phyloP scores from a whole-genome alignment of 2,888 invertebrate species.

The Agonopterix heracliana region DNA sequence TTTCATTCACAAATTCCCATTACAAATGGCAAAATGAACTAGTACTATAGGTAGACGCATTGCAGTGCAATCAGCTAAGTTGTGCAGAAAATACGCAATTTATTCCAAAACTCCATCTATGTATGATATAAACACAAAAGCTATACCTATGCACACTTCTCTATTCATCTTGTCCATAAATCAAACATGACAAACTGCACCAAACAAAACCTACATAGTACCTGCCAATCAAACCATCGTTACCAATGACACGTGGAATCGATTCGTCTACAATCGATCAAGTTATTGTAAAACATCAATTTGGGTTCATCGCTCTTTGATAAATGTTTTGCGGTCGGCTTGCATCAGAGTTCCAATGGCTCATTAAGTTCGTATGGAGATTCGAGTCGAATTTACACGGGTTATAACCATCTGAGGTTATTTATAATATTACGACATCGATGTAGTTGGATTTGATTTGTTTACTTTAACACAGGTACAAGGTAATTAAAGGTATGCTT shows the following conservation, averaged over 20 bases:
- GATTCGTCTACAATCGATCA: slow-evolving; percentile 54
- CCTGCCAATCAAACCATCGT: slow-evolving; percentile 35
- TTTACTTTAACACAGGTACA: no score
- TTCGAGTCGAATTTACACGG: background rate
- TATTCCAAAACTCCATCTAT: no score
- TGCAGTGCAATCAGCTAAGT: no score
- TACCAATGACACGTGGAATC: slow-evolving; percentile 35
- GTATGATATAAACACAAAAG: no score
- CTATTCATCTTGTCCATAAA: no score
- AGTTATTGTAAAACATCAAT: slow-evolving; percentile 21
- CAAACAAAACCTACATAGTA: slow-evolving; percentile 13
- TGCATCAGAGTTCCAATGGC: slow-evolving; percentile 17
- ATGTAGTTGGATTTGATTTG: background rate
- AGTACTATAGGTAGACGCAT: no score
- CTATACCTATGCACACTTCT: no score
- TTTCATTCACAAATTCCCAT: no score
- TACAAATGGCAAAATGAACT: no score
- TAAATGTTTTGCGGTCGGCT: slow-evolving; percentile 52
- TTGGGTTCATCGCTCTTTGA: slow-evolving; percentile 43
- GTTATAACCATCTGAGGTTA: background rate
- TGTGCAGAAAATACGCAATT: no score
- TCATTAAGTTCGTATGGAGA: slow-evolving; percentile 2
- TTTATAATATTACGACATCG: background rate
- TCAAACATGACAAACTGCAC: background rate
- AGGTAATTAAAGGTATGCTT: no score